Percentiles rank a stretch among this genome's conserved stretches.
These are phyloP conservation scores for Iphiclides podalirius DNA, from an alignment of 2,888 invertebrate genomes.

Conservation along the genomic window DNA sequence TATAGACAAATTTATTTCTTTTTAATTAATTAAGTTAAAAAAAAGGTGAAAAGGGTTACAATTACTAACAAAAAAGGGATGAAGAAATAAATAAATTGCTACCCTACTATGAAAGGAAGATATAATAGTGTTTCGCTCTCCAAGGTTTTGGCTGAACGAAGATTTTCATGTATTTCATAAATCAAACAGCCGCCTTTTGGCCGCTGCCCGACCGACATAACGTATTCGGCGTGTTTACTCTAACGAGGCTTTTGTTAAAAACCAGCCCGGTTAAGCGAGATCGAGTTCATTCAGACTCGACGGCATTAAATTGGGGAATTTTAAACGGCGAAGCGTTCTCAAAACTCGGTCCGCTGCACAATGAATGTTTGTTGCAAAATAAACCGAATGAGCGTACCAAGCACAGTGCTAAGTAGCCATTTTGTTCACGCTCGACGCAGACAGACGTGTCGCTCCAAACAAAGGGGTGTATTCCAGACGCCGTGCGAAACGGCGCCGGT, in stretches of 20 bases:
- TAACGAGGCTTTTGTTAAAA: neutral
- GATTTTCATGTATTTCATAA: too few relatives aligned
- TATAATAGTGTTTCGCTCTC: too few relatives aligned
- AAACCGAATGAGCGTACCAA: conserved; percentile 37
- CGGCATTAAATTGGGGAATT: conserved; percentile 29
- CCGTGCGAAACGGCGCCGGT: conserved; percentile 2
- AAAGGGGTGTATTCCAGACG: conserved; percentile 27
- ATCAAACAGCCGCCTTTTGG: too few relatives aligned
- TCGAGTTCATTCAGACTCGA: conserved; percentile 3
- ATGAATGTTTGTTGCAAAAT: conserved; percentile 36
- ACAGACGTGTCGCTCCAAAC: conserved; percentile 24
- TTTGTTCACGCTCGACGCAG: conserved; percentile 35
- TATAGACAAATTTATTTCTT: too few relatives aligned
- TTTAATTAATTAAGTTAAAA: too few relatives aligned
- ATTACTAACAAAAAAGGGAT: too few relatives aligned
- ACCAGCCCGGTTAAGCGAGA: conserved; percentile 2
- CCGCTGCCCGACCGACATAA: neutral
- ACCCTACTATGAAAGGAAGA: too few relatives aligned
- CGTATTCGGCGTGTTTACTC: neutral
- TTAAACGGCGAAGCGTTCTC: conserved; percentile 27
- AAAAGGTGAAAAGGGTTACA: too few relatives aligned
- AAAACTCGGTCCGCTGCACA: conserved; percentile 29
- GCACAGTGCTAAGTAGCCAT: conserved; percentile 38
- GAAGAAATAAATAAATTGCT: too few relatives aligned
- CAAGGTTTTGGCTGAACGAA: too few relatives aligned